Percentiles rank a stretch among this genome's conserved stretches.
Conservation (phyloP, 2,888 invertebrate species). For the Dryobotodes eremita region DNA sequence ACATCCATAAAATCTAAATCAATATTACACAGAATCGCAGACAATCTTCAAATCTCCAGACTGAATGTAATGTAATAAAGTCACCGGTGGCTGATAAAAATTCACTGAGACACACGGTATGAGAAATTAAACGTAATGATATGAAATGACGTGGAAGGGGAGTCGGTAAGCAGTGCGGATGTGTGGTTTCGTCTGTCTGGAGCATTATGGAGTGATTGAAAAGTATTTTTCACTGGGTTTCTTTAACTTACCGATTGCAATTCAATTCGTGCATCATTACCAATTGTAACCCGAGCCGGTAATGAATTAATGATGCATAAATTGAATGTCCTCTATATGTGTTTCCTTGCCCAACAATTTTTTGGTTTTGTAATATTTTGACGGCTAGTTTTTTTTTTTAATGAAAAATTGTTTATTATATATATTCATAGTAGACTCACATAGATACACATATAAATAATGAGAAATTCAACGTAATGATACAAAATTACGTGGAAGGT, state of each 20-base stretch:
- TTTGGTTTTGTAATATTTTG: background rate
- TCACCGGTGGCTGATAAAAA: conserved; percentile 78
- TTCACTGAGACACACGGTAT: conserved; percentile 81
- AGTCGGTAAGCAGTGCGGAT: conserved; percentile 46
- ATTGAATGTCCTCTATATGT: background rate
- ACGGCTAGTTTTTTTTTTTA: background rate
- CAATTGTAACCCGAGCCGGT: too few species aligned
- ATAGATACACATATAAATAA: background rate
- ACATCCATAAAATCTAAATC: conserved; percentile 49
- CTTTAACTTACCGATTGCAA: background rate
- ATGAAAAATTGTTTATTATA: background rate
- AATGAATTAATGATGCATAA: background rate
- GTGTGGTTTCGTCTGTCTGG: conserved; percentile 54
- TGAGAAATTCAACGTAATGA: background rate
- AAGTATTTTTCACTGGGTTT: conserved; percentile 3
- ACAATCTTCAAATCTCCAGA: conserved; percentile 77
- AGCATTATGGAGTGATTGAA: conserved; percentile 22
- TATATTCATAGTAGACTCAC: background rate
- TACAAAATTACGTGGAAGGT: background rate
- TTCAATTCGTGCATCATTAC: too few species aligned
- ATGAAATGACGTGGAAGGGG: conserved; percentile 81
- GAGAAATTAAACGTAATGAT: conserved; percentile 83
- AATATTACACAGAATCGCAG: conserved; percentile 66
- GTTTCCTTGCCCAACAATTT: too few species aligned
- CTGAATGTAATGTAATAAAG: conserved; percentile 86